phyloP scores from a whole-genome alignment of 2,888 invertebrate species.

The Desoria tigrina region DNA sequence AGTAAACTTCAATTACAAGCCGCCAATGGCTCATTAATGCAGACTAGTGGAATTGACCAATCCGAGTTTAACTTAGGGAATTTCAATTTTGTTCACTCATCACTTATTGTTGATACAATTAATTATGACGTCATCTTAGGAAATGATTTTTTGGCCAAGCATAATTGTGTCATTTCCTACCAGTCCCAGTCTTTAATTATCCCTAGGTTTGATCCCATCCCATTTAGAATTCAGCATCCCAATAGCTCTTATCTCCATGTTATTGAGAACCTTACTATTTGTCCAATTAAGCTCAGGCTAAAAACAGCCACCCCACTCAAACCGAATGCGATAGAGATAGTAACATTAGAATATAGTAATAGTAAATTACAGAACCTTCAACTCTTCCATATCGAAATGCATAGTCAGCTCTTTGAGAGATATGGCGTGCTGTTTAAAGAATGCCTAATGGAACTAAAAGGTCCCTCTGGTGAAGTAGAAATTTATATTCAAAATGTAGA shows the following conservation, averaged over 20 bases:
- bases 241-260: neutral
- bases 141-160: neutral
- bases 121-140: neutral
- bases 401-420: neutral
- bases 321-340: neutral
- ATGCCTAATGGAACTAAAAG: neutral
- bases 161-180: neutral
- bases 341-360: neutral
- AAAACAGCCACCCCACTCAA: neutral
- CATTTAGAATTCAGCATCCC: neutral
- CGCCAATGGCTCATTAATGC: neutral
- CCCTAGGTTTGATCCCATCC: neutral
- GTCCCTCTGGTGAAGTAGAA: neutral
- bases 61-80: neutral
- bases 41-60: neutral
- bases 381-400: neutral
- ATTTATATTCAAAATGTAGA: neutral
- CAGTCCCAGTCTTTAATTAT: neutral
- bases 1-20: neutral
- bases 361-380: neutral
- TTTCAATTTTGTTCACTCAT: neutral
- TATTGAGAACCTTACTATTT: neutral
- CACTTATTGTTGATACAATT: neutral
- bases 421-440: neutral
- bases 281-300: neutral